Base-by-base conservation (phyloP, 2,797 vertebrate genomes). In the Synanceia verrucosa region DNA sequence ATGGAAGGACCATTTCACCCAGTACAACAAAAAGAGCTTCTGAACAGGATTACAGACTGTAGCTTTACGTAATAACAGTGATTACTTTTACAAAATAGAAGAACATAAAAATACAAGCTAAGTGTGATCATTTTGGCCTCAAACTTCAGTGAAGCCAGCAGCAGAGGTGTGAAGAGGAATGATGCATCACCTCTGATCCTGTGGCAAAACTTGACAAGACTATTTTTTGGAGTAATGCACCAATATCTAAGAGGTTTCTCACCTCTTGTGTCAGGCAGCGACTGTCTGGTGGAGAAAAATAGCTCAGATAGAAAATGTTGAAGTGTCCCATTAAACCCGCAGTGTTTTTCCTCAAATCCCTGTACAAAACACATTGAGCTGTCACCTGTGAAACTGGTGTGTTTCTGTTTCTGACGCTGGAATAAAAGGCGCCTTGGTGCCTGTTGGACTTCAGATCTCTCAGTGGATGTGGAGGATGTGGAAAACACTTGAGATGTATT, bases 291-390 rank as follows among this genome's bases (percentile, higher is more conserved):
- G n/a, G 39, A 18, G 62, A 48, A 53, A 79, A 69, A 76, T 18
- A 41, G 26, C 57, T 48, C 0, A 1, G 34, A 69, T 65, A 70
- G 12, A 52, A 79, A 79, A 76, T 80, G 81, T 80, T 63, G 76
- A 16, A 23, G 39, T 50, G 48, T 59, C 34, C 55, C 58, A 84
- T 74, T 68, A 63, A 73, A 75, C 21, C 63, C 12, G 43, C 6
- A 7, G 24, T 47, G 36, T 56, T 82, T n/a, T 78, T 46, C 50
- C n/a, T 68, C 18, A 44, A 62, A 71, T 59, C 34, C 6, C 18
- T 6, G 19, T 18, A 24, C 21, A 43, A 43, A 48, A 65, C 65
- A 61, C 36, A 64, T 60, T 43, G 21, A 19, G 21, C 56, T 58
- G 41, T 76, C 67, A 68, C 34, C 65, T 73, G 68, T 46, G 48